A percentile compares a stretch with the other conserved stretches of the same genome.
phyloP scores from a whole-genome alignment of 2,113 vertebrate species.

The Ictalurus furcatus region DNA sequence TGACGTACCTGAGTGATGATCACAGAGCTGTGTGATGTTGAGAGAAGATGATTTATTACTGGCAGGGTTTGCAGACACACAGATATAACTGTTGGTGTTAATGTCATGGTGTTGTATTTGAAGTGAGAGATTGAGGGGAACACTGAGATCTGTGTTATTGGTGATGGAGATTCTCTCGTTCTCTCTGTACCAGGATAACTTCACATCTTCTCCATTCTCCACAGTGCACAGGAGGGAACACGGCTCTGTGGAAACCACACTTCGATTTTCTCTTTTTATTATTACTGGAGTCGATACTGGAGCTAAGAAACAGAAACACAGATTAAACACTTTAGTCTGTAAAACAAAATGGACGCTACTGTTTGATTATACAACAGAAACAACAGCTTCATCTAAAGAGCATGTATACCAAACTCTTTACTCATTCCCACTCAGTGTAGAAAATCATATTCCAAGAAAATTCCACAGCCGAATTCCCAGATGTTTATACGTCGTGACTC shows the following conservation, averaged over 20 bases:
- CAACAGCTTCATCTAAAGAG: background rate
- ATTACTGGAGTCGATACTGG: slow-evolving; percentile 13
- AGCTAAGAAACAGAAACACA: slow-evolving; percentile 27
- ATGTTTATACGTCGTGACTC: background rate
- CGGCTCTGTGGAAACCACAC: background rate
- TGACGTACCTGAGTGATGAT: background rate
- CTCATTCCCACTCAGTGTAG: background rate
- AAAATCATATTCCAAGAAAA: background rate
- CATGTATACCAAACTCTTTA: background rate
- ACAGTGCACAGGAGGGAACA: slow-evolving; percentile 40
- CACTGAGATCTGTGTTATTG: slow-evolving; percentile 27
- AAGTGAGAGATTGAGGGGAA: slow-evolving; percentile 5
- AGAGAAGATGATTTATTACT: background rate
- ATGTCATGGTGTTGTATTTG: background rate
- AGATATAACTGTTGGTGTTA: slow-evolving; percentile 1
- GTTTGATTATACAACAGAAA: background rate
- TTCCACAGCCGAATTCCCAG: background rate
- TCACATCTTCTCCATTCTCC: slow-evolving; percentile 30
- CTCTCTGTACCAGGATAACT: background rate
- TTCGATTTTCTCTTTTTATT: background rate
- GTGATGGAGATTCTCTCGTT: slow-evolving; percentile 13
- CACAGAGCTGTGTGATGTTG: slow-evolving; percentile 14
- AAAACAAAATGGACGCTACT: background rate
- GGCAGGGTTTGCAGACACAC: slow-evolving; percentile 30
- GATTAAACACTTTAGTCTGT: slow-evolving; percentile 6